Evolutionary conservation across 2,888 invertebrate genomes (phyloP), one percentile per base, ranked within the genome.

Genomic region (Tenthredo livida): DNA sequence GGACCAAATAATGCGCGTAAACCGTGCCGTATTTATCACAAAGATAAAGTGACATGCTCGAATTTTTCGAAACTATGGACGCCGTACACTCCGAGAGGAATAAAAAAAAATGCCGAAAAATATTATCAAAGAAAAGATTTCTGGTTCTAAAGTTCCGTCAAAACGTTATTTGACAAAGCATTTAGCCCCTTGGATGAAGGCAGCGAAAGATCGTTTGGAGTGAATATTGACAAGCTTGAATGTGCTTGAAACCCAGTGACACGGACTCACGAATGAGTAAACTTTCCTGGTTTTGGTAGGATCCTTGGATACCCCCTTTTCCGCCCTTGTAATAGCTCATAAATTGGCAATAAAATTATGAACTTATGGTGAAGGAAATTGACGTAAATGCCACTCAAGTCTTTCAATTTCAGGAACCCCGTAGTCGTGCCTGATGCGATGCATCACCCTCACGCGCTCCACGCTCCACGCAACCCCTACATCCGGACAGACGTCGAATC

Each of bases 1-100:
- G 80, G 88, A 90, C 88, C 86, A 90, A 92, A 92, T 93, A 93
- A 93, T 92, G 92, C 91, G 92, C 92, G 92, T 92, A 92, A 93
- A 93, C 92, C 92, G 92, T 92, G 33, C 37, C 92, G 91, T 92
- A 93, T 93, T 93, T 91, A 93, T 93, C 93, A 93, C 90, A 90
- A 90, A 92, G 92, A 93, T 92, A 92, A 92, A 92, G 92, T 92
- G 91, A 92, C 91, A 54, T 90, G 91, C 92, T 90, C 91, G 91
- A 91, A 90, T 91, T 92, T 92, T 73, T 50, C 54, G 50, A 80
- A 80, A 80, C 58, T 61, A 40, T 80, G 17, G 12, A 21, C 40
- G 37, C 21, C 33, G 58, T 67, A 67, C 40, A 73, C 10, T 12
- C 25, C 73, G 43, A 25, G 73, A 17, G 73, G 12, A n/a, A 37